Conservation (phyloP, 2,113 vertebrate species). For the Megaceryle maxima region DNA sequence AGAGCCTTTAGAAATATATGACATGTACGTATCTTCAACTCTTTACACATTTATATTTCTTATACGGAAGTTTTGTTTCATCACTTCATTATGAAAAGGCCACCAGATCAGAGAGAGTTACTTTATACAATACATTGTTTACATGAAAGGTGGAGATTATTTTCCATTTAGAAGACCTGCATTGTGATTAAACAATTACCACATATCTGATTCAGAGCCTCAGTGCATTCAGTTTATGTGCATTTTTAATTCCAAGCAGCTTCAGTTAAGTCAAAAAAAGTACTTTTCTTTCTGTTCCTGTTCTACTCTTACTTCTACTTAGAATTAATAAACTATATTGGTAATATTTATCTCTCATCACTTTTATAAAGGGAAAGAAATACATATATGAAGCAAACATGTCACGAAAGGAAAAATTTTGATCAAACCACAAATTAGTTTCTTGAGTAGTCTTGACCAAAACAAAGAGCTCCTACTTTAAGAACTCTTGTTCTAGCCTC, state of each 20-base stretch:
- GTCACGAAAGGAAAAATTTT: background rate
- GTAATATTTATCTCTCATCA: background rate
- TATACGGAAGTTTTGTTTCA: background rate
- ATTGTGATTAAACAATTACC: background rate
- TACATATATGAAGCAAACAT: background rate
- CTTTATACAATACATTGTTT: background rate
- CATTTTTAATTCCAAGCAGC: background rate
- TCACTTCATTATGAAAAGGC: background rate
- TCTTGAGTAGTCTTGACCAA: background rate
- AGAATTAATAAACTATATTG: background rate
- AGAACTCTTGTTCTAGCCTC: background rate
- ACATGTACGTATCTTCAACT: background rate
- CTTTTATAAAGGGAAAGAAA: background rate
- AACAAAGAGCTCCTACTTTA: background rate
- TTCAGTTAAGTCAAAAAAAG: background rate
- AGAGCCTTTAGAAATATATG: background rate
- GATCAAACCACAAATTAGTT: background rate
- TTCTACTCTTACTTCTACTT: background rate
- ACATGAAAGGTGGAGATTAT: background rate
- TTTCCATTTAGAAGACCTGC: background rate
- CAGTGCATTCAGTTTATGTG: background rate
- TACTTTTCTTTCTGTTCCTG: background rate
- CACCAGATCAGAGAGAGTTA: background rate
- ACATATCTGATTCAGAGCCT: background rate
- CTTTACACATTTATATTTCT: background rate